Conservation (phyloP, 2,888 invertebrate genomes). For the Crossocerus cetratus region DNA sequence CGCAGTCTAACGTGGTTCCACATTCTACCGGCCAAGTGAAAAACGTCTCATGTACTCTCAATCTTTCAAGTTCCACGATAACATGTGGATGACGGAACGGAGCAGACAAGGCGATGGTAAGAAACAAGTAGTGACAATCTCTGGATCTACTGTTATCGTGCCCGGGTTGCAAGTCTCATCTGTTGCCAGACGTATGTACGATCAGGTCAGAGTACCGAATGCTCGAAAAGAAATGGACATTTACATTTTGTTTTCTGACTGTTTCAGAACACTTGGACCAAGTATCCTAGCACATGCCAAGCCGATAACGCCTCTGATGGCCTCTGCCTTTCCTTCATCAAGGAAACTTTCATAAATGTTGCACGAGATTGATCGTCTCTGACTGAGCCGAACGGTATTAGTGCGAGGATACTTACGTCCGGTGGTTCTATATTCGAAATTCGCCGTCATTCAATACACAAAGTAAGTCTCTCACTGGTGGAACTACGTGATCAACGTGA, state of each 20-base stretch:
- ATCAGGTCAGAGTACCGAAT: conserved; percentile 14
- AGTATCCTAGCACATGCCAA: background rate
- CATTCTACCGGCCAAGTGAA: conserved; percentile 6
- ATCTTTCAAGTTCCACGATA: conserved; percentile 62
- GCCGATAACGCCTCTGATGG: too few species aligned
- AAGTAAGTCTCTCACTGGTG: conserved; percentile 44
- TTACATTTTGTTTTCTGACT: conserved; percentile 29
- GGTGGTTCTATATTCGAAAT: conserved; percentile 6
- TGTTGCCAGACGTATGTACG: conserved; percentile 15
- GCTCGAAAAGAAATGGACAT: conserved; percentile 17
- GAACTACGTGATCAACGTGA: conserved; percentile 56
- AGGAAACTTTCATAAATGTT: background rate
- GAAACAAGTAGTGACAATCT: conserved; percentile 48
- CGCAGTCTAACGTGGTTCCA: conserved; percentile 29
- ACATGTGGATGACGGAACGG: conserved; percentile 75
- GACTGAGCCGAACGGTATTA: background rate
- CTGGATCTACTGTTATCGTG: conserved; percentile 42
- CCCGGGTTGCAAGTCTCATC: conserved; percentile 41
- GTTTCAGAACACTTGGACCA: background rate
- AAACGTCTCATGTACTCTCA: background rate
- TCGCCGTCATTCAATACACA: conserved; percentile 45
- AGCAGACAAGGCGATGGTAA: conserved; percentile 50
- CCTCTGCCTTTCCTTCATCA: background rate
- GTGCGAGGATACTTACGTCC: conserved; percentile 6
- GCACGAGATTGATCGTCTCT: too few species aligned